Base-by-base conservation (phyloP, 2,797 vertebrate species). In the Phyllotis vaccarum region DNA sequence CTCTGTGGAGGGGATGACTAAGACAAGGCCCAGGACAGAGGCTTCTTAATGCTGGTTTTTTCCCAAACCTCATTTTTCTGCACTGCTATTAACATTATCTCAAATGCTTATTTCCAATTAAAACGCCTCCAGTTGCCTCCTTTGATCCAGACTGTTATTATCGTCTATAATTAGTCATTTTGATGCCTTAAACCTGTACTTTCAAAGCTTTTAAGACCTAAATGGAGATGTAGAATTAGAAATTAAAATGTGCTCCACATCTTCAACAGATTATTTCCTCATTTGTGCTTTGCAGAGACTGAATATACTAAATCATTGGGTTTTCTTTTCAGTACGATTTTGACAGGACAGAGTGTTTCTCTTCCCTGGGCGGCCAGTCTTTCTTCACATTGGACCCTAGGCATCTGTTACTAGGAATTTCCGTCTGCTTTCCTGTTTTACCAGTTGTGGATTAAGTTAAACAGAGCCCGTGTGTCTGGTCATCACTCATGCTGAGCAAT, bases 1-100 rank as follows among this genome's bases (percentile, higher is more conserved):
- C 98, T 99, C n/a, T 99, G 99, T 60, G 99, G 98, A n/a, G 98
- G 98, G 43, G 98, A 99, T 62, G 98, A 99, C 54, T 99, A 95
- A 97, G 95, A 56, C 49, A 80, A 81, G 3, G 76, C 19, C 13
- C 46, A 66, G 16, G 89, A 93, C 40, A 64, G 78, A 89, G 95
- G 89, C 96, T 95, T 90, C 90, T 76, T 43, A 60, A 86, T 60
- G 46, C 54, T 89, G 60, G 52, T 91, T 85, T 62, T 92, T 94
- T 72, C n/a, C n/a, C 40, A 85, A 91, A 95, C 91, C 96, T 91
- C 94, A 93, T 85, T 95, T 98, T 97, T 97, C 90, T 92, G 66
- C 97, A 97, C 88, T 95, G 94, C 96, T 97, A 58, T 95, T 97
- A 97, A 86, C 82, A 93, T 90, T 97, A 97, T 82, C 96, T 94